Percentiles rank a stretch among this genome's conserved stretches.
Evolutionary conservation across 2,888 invertebrate species (phyloP).

Genomic region (Belgica antarctica): DNA sequence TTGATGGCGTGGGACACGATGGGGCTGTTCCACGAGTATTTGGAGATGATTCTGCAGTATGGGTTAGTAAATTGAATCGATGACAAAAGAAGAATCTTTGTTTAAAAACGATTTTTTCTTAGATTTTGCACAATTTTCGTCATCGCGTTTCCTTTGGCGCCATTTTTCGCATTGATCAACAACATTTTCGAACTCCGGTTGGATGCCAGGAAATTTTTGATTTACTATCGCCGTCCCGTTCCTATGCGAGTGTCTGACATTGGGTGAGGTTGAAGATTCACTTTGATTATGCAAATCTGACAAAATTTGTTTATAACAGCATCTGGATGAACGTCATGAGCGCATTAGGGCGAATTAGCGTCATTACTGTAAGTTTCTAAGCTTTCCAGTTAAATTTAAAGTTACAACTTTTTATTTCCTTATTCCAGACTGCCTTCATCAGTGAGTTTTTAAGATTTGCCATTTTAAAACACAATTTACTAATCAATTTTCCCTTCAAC

Average conservation of each 20-base stretch:
- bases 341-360: conserved; percentile 65
- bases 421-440: neutral
- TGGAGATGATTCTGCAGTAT: conserved; percentile 72
- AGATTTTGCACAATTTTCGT: conserved; percentile 67
- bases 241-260: conserved; percentile 72
- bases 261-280: too few species aligned
- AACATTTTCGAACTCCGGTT: conserved; percentile 80
- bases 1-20: conserved; percentile 63
- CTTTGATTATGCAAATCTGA: too few species aligned
- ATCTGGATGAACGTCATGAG: conserved; percentile 76
- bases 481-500: conserved; percentile 5
- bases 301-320: too few species aligned
- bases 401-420: neutral
- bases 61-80: conserved; percentile 3
- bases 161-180: conserved; percentile 76
- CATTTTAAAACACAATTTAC: too few species aligned
- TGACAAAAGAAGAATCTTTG: too few species aligned
- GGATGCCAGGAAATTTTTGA: conserved; percentile 78
- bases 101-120: conserved; percentile 3
- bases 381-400: neutral
- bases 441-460: conserved; percentile 8
- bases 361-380: conserved; percentile 26
- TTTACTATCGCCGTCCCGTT: conserved; percentile 70
- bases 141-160: conserved; percentile 81
- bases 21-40: conserved; percentile 76